A percentile compares a stretch with the other conserved stretches of the same genome.
Conservation (phyloP, 1,140 invertebrate species). For the Phenacoccus solenopsis region DNA sequence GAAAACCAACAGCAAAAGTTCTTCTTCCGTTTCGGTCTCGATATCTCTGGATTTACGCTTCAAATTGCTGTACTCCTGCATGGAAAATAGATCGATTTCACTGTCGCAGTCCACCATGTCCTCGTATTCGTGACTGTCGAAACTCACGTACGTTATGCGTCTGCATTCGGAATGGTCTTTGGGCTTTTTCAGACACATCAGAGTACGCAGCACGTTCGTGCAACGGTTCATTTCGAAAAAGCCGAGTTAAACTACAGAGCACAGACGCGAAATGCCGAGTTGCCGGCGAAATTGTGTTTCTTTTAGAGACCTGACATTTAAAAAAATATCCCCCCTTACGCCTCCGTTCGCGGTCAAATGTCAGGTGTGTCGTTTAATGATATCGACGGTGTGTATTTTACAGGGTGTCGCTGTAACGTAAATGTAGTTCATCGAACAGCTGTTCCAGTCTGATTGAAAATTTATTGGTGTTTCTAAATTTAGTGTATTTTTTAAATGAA, state of each 20-base stretch:
- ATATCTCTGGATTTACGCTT: conserved; percentile 64
- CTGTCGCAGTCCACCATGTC: neutral
- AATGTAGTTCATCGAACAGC: too few species aligned
- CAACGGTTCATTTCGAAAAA: neutral
- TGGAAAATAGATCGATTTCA: conserved; percentile 8
- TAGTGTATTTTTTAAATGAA: too few species aligned
- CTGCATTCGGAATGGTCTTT: neutral
- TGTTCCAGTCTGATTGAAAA: too few species aligned
- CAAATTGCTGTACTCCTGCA: conserved; percentile 47
- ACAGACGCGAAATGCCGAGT: neutral
- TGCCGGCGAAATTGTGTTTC: neutral
- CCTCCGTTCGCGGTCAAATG: neutral
- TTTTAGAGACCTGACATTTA: neutral
- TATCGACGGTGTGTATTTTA: neutral
- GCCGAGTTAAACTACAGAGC: neutral
- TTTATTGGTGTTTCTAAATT: too few species aligned
- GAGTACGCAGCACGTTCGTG: neutral
- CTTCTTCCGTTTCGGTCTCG: conserved; percentile 58
- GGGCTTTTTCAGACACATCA: neutral
- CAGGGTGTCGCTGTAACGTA: too few species aligned
- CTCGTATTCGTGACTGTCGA: neutral
- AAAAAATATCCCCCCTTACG: neutral
- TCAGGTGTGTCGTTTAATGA: neutral
- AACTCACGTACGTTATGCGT: neutral
- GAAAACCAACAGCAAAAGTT: conserved; percentile 44